These are phyloP conservation scores for Apodemia duryi DNA, from an alignment of 2,888 invertebrate species.

Conservation along the genomic window DNA sequence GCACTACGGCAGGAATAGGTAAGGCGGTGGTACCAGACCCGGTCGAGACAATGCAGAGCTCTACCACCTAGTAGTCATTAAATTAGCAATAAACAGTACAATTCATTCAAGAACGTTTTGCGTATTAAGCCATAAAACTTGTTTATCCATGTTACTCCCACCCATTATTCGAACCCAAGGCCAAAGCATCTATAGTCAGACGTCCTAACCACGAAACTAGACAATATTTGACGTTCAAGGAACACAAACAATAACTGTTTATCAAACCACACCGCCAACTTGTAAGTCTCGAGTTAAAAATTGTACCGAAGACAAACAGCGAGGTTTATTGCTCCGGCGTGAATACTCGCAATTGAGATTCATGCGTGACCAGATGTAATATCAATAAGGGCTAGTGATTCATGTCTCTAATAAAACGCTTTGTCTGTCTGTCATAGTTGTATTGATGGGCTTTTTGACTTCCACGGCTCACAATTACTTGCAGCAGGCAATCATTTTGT, in stretches of 20 bases:
- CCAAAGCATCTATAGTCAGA: too few species aligned
- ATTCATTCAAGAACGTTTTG: too few species aligned
- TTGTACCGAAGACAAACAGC: neutral
- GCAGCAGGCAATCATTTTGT: neutral
- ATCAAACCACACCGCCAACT: neutral
- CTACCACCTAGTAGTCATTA: too few species aligned
- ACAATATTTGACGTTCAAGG: too few species aligned
- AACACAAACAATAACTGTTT: neutral
- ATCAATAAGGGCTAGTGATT: conserved; percentile 38
- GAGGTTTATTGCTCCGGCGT: conserved; percentile 43
- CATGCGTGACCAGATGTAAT: conserved; percentile 17
- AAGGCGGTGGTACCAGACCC: too few species aligned
- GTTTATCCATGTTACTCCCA: too few species aligned
- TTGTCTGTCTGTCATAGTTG: conserved; percentile 45
- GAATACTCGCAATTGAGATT: conserved; percentile 19
- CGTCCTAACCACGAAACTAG: too few species aligned
- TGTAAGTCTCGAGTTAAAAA: neutral
- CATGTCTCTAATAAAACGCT: conserved; percentile 44
- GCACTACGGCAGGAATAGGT: too few species aligned
- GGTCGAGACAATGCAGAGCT: too few species aligned
- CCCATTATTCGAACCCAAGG: too few species aligned
- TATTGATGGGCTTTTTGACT: conserved; percentile 41
- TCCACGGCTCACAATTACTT: conserved; percentile 23
- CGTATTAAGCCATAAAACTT: too few species aligned
- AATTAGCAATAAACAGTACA: too few species aligned